Evolutionary conservation across 2,113 vertebrate species (phyloP).

Genomic region (Blennius ocellaris): DNA sequence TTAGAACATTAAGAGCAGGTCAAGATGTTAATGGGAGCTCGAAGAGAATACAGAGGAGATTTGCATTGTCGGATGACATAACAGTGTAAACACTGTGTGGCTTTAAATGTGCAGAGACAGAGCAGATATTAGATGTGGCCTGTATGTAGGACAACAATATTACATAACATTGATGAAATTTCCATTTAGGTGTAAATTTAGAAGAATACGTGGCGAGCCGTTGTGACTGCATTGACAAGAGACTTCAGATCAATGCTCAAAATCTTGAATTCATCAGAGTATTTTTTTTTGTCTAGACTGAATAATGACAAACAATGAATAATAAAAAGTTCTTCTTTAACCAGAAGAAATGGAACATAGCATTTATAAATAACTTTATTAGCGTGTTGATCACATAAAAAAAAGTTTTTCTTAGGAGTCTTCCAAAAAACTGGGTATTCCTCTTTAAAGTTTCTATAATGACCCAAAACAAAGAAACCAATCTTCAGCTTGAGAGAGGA

Average conservation of each 20-base stretch:
- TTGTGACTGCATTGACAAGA: background rate
- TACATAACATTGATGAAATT: background rate
- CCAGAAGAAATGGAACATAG: no score
- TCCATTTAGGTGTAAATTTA: no score
- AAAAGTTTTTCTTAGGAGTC: no score
- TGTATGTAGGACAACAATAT: background rate
- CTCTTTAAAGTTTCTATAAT: no score
- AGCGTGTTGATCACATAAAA: no score
- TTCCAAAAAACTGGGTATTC: no score
- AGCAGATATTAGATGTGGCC: background rate
- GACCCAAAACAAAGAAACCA: no score
- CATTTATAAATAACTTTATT: no score
- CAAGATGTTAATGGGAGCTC: conserved; percentile 55
- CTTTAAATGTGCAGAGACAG: background rate
- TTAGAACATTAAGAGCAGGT: conserved; percentile 54
- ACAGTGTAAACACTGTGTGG: conserved; percentile 13
- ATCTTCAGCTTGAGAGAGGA: no score
- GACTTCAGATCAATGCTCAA: background rate
- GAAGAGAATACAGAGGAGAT: conserved; percentile 34
- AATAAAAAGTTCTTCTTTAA: no score
- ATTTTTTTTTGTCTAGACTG: no score
- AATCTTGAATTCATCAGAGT: background rate
- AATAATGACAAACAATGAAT: background rate
- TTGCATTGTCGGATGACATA: conserved; percentile 7
- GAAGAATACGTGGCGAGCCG: background rate